These are phyloP conservation scores for Orientallactaga sibirica DNA, from an alignment of 2,797 vertebrate genomes.

Conservation along the genomic window DNA sequence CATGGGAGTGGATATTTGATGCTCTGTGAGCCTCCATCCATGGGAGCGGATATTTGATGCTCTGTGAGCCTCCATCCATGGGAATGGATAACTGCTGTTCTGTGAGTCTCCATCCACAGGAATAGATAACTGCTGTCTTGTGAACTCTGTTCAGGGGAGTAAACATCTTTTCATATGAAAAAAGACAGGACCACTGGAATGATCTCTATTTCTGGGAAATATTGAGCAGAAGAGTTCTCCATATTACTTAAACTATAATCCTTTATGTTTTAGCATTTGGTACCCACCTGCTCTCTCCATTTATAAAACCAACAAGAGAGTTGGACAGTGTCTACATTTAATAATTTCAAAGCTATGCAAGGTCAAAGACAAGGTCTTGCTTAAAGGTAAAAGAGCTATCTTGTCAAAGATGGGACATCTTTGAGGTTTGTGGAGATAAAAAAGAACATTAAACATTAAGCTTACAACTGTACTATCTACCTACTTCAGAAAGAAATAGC, in stretches of 20 bases:
- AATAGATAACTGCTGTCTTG: no score
- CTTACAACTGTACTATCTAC: background rate
- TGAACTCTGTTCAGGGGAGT: conserved; percentile 54
- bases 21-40: no score
- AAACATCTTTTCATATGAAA: conserved; percentile 89
- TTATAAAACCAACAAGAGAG: conserved; percentile 81
- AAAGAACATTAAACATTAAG: background rate
- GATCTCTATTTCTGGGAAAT: conserved; percentile 86
- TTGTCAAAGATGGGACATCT: conserved; percentile 21
- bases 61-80: no score
- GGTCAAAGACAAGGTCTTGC: conserved; percentile 82
- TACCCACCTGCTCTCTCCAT: conserved; percentile 84
- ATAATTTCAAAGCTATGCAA: conserved; percentile 78
- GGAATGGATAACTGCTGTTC: no score
- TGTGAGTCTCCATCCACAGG: no score
- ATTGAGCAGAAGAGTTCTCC: conserved; percentile 86
- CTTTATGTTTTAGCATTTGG: conserved; percentile 82
- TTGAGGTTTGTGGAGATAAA: conserved; percentile 26
- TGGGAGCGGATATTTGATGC: no score
- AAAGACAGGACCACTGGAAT: conserved; percentile 88
- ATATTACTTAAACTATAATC: conserved; percentile 82
- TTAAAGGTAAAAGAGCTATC: background rate
- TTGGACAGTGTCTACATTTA: conserved; percentile 78
- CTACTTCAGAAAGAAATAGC: background rate
- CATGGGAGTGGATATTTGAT: no score